A percentile compares a stretch with the other conserved stretches of the same genome.
Conservation (phyloP, 2,113 vertebrate genomes). For the Callopanchax toddi region DNA sequence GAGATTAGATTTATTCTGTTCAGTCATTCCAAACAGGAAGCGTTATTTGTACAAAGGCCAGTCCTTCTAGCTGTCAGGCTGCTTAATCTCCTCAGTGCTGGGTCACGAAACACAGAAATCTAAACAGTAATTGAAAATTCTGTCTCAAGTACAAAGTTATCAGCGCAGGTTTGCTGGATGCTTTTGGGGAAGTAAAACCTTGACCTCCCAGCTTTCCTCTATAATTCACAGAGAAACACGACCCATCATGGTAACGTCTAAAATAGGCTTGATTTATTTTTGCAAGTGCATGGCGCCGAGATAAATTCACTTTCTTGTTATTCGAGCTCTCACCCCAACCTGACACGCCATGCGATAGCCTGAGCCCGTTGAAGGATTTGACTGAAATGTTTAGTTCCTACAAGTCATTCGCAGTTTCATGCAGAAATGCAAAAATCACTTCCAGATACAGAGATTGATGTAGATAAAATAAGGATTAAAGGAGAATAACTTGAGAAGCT, state of each 20-base stretch:
- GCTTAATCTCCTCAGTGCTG: not conserved
- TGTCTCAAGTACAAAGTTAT: conserved; percentile 6
- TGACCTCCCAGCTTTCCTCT: conserved; percentile 49
- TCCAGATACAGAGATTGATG: not conserved
- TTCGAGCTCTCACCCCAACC: conserved; percentile 61
- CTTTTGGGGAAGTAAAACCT: conserved; percentile 21
- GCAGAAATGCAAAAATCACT: not conserved
- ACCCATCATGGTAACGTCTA: conserved; percentile 69
- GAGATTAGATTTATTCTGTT: conserved; percentile 27
- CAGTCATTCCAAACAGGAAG: conserved; percentile 23
- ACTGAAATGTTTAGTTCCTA: conserved; percentile 35
- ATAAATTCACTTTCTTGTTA: conserved; percentile 80
- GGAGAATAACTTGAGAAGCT: no score
- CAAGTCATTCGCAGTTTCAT: conserved; percentile 11
- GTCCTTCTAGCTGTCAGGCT: conserved; percentile 1
- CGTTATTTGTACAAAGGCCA: conserved; percentile 24
- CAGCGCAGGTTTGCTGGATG: conserved; percentile 6
- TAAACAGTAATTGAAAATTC: conserved; percentile 17
- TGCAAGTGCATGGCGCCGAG: conserved; percentile 65
- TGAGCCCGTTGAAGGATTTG: conserved; percentile 50
- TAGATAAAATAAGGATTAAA: no score
- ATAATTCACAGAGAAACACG: conserved; percentile 62
- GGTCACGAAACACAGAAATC: conserved; percentile 13
- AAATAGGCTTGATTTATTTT: conserved; percentile 79
- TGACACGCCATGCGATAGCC: conserved; percentile 59